Evolutionary conservation across 2,113 vertebrate species (phyloP).

Genomic region (Arizona elegans): DNA sequence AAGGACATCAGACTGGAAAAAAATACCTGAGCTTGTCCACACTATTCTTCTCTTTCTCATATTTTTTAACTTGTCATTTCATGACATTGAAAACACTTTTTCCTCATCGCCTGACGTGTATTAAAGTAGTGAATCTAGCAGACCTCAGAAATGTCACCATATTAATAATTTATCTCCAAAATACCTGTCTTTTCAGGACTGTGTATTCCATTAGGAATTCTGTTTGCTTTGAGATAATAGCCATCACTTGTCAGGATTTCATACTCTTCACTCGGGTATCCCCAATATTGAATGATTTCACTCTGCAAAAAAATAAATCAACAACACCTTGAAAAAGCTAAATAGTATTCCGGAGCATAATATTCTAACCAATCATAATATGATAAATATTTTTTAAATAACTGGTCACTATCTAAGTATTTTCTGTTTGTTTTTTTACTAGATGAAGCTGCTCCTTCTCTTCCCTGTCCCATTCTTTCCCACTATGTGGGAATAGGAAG

Average conservation of each 20-base stretch:
- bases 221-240: conserved; percentile 75
- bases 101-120: not conserved
- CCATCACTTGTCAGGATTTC: conserved; percentile 75
- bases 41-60: not conserved
- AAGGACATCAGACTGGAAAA: not conserved
- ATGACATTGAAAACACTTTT: not conserved
- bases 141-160: not conserved
- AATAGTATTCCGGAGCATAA: not conserved
- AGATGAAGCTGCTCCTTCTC: not conserved
- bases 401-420: not conserved
- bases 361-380: not conserved
- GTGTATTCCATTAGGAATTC: conserved; percentile 67
- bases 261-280: conserved; percentile 76
- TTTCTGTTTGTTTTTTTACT: not conserved
- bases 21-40: not conserved
- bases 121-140: not conserved
- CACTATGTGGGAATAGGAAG: not conserved
- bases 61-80: not conserved
- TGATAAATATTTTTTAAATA: not conserved
- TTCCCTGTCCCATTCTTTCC: not conserved
- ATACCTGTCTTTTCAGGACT: not conserved
- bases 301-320: conserved; percentile 34
- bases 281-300: conserved; percentile 72
- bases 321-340: not conserved
- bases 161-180: not conserved